Evolutionary conservation across 2,888 invertebrate species (phyloP), one percentile per base, ranked within the genome.

Genomic region (Tetropium fuscum): DNA sequence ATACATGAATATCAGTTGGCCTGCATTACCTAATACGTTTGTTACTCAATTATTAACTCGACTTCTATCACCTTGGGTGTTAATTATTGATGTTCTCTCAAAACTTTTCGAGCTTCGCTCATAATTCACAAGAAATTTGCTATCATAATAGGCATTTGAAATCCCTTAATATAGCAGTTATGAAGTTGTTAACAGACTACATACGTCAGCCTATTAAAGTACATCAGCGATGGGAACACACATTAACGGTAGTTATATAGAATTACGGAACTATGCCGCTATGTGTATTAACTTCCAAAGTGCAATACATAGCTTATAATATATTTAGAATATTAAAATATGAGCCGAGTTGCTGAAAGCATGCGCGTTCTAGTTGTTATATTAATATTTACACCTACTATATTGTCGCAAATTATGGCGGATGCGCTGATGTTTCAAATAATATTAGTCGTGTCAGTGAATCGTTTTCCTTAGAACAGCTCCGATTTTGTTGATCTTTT

Each of bases 181-280:
- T 34, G 15, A 34, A 34, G 34, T 34, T 34, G 34, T 11, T 34
- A 34, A 34, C 2, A n/a, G n/a, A 7, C 34, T 34, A 15, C 34
- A 34, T 34, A 34, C 13, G 15, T 34, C 34, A 34, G 4, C 13
- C 13, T 34, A 11, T 34, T 13, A 34, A 1, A 34, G 7, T 8
- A 6, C 34, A 13, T 34, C 13, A 34, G 6, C 10, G 32, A 10
- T 7, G n/a, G 34, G 15, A 13, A 34, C 6, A 15, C 34, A 7
- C 34, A 11, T 7, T 7, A 34, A 13, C 7, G 2, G 13, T 34
- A 13, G 13, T 13, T 13, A 4, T 34, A 34, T 34, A 34, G 34
- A 34, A 34, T 34, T 34, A 34, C 3, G 6, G 34, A n/a, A n/a
- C n/a, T n/a, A n/a, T n/a, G n/a, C n/a, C n/a, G n/a, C n/a, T n/a